Base-by-base conservation (phyloP, 2,888 invertebrate genomes). In the Magallana nippona region DNA sequence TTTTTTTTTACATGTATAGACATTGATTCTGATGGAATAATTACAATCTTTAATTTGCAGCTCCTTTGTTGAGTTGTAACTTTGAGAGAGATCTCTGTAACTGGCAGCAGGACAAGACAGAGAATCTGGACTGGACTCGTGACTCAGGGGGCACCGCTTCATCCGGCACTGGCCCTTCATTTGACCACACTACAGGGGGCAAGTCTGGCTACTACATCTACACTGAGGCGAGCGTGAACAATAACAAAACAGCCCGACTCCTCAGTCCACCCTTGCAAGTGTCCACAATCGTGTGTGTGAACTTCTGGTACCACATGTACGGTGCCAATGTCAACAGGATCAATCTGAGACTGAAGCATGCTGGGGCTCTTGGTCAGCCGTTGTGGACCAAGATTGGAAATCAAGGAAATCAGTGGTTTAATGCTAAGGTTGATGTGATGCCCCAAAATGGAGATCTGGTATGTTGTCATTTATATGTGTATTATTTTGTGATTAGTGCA, bases 291-390 rank as follows among this genome's bases (percentile, higher is more conserved):
- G 85, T 89, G 10, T 92, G 93, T 85, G 88, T 92, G 13, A 89
- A 90, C 1, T 94, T 94, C 91, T 94, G 93, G 93, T 93, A 93
- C 83, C 91, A 93, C 87, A 94, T 94, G 94, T 92, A 92, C 82
- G 93, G 93, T 10, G 81, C 86, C n/a, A 90, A 91, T 85, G 90
- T 92, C 57, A 92, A 91, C 86, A 85, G 83, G 10, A 88, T 93
- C 10, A 90, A 89, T 83, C 83, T 92, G 84, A 92, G 91, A 82
- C 55, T 91, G 8, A 87, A 85, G 57, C 84, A 85, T 10, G 85
- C 85, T 2, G 84, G 86, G 11, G 81, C 19, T 15, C 86, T 88
- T 2, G 86, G 88, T 17, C 58, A 63, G n/a, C 81, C 86, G 11
- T 63, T 87, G 57, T 90, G 92, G 92, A 86, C 84, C n/a, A 86